phyloP scores from a whole-genome alignment of 2,113 vertebrate genomes.

The Upupa epops region DNA sequence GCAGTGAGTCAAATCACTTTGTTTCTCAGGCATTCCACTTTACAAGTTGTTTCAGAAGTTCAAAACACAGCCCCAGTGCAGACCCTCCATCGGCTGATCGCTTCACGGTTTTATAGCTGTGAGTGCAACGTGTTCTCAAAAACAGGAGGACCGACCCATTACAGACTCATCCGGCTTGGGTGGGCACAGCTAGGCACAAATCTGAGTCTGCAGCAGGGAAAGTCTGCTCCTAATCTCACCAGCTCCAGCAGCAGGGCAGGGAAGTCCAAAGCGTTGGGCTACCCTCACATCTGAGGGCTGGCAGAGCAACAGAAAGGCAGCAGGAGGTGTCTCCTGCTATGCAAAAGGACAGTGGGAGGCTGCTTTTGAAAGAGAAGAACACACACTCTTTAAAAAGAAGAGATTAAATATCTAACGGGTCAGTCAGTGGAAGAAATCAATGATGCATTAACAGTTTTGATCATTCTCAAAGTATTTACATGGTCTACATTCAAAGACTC shows the following conservation, averaged over 20 bases:
- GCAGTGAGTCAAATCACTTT: constrained; percentile 37
- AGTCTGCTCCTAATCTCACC: background rate
- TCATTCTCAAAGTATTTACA: background rate
- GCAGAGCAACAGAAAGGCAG: constrained; percentile 27
- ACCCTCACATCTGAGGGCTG: background rate
- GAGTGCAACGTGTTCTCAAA: background rate
- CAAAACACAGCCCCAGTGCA: background rate
- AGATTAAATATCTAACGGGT: constrained; percentile 2
- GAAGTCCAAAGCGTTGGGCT: background rate
- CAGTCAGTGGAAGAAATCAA: constrained; percentile 39
- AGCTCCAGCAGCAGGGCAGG: background rate
- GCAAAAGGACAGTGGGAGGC: background rate
- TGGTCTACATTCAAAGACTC: background rate
- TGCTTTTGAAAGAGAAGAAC: constrained; percentile 29
- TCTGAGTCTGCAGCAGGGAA: background rate
- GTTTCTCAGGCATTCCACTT: background rate
- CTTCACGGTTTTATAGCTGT: background rate
- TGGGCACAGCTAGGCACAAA: background rate
- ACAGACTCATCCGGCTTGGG: background rate
- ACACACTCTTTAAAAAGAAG: background rate
- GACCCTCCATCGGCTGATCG: background rate
- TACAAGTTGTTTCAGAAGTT: background rate
- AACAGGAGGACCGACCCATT: background rate
- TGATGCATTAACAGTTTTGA: constrained; percentile 12
- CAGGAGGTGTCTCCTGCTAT: background rate